Percentiles rank a stretch among this genome's conserved stretches.
Conservation (phyloP, 2,797 vertebrate genomes). For the Oceanodroma leucorhoa region DNA sequence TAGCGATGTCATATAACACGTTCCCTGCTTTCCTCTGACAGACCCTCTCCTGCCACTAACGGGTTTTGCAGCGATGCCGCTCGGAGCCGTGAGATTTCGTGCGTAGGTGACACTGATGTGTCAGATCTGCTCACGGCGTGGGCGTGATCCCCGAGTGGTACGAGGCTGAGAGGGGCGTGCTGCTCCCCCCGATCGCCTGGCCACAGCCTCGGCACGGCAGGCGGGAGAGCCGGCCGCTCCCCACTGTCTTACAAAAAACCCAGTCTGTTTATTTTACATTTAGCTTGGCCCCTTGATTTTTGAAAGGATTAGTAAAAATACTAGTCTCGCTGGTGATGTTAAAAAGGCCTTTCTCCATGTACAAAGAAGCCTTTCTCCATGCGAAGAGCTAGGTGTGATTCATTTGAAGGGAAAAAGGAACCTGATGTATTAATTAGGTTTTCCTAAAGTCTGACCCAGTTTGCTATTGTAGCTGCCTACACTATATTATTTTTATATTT, state of each 20-base stretch:
- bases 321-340: neutral
- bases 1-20: fast-evolving
- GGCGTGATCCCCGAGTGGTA: fast-evolving
- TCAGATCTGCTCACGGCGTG: fast-evolving
- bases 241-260: fast-evolving
- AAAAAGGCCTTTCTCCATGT: neutral
- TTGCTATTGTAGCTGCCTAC: neutral
- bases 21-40: neutral
- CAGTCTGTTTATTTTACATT: neutral
- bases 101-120: neutral
- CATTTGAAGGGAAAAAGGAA: neutral
- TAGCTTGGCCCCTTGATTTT: neutral
- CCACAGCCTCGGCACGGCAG: fast-evolving
- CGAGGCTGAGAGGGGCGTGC: neutral
- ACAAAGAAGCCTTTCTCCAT: neutral
- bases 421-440: neutral
- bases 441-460: neutral
- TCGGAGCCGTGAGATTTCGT: fast-evolving
- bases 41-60: neutral
- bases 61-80: fast-evolving
- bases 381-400: neutral
- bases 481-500: neutral
- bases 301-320: neutral
- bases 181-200: fast-evolving
- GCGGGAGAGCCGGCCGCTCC: fast-evolving